Evolutionary conservation across 2,888 invertebrate genomes (phyloP).

Genomic region (Ecdyonurus torrentis): DNA sequence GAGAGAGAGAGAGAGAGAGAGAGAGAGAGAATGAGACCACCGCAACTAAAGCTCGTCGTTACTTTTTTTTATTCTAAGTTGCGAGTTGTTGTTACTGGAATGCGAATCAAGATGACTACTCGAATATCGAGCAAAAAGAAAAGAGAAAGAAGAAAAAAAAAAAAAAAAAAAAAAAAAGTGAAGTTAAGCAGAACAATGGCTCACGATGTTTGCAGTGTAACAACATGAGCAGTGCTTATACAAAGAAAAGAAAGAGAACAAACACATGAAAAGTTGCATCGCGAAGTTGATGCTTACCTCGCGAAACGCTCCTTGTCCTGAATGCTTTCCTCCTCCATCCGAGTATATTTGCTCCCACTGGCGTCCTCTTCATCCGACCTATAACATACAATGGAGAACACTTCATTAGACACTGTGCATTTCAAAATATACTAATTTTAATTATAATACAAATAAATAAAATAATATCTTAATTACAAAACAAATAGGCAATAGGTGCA

Average conservation of each 20-base stretch:
- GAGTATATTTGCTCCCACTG: constrained; percentile 60
- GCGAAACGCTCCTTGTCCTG: constrained; percentile 96
- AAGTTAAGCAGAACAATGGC: not conserved
- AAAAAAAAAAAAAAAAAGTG: too few relatives aligned
- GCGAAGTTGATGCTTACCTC: constrained; percentile 41
- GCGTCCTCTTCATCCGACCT: constrained; percentile 81
- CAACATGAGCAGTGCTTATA: not conserved
- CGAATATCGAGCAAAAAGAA: not conserved
- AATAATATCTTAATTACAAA: too few relatives aligned
- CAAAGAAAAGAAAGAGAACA: not conserved
- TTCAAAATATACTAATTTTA: too few relatives aligned
- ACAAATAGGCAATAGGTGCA: too few relatives aligned
- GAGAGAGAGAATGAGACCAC: not conserved
- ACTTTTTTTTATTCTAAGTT: too few relatives aligned
- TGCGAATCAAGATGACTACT: not conserved
- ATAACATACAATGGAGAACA: constrained; percentile 19
- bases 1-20: not conserved
- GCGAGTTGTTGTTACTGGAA: not conserved
- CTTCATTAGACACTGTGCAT: too few relatives aligned
- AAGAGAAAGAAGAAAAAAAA: not conserved
- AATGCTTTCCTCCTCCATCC: constrained; percentile 86
- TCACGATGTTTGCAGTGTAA: not conserved
- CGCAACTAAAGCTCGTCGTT: too few relatives aligned
- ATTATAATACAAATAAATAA: too few relatives aligned
- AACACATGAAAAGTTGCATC: not conserved